phyloP scores from a whole-genome alignment of 2,113 vertebrate species.

The Ciconia boyciana region DNA sequence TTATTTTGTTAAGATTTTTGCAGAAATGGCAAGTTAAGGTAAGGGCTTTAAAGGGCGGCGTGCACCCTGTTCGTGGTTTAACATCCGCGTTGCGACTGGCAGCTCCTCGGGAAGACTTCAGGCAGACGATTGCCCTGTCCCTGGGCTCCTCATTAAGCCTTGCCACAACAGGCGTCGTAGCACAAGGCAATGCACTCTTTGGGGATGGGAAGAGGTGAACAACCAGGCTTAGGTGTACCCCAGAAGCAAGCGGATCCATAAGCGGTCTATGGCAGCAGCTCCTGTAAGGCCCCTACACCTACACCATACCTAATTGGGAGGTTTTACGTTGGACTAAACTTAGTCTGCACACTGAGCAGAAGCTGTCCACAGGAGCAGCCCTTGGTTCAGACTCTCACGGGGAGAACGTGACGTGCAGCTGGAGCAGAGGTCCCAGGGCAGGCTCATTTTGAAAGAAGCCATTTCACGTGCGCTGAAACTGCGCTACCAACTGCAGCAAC shows the following conservation, averaged over 20 bases:
- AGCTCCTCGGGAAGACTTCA: background rate
- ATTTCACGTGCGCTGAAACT: fast-evolving
- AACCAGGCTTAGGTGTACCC: fast-evolving
- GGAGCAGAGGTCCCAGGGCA: background rate
- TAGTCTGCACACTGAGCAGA: too few relatives aligned
- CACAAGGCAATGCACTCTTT: background rate
- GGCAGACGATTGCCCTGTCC: too few relatives aligned
- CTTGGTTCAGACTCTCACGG: too few relatives aligned
- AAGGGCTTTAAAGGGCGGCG: background rate
- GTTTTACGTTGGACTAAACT: background rate
- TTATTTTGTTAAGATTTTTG: background rate
- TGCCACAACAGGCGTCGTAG: background rate
- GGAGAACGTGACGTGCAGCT: fast-evolving
- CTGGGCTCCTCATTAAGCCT: background rate
- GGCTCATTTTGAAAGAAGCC: background rate
- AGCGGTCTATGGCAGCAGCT: background rate
- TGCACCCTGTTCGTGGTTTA: fast-evolving
- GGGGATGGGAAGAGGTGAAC: background rate
- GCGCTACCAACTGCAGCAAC: background rate
- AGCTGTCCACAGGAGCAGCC: background rate
- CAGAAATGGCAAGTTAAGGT: too few relatives aligned
- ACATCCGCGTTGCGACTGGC: too few relatives aligned
- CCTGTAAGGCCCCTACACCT: too few relatives aligned
- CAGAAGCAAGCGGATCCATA: fast-evolving
- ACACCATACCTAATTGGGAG: fast-evolving